Evolutionary conservation across 2,888 invertebrate species (phyloP).

Genomic region (Tenthredo notha): DNA sequence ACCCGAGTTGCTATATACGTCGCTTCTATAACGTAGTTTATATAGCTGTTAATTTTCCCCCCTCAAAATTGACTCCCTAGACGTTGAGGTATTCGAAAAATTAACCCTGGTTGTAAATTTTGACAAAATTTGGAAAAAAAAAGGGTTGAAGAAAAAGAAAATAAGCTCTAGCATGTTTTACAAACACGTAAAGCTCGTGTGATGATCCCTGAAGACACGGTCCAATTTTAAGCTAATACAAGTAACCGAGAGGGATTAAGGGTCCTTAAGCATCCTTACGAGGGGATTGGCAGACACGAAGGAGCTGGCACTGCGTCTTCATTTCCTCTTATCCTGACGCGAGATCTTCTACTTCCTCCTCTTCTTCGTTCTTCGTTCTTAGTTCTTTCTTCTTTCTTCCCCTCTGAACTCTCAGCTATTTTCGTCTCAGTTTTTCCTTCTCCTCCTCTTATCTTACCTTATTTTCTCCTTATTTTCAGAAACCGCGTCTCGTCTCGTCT

Average conservation of each 20-base stretch:
- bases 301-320: slow-evolving; percentile 46
- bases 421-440: background rate
- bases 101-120: background rate
- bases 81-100: background rate
- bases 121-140: too few relatives aligned
- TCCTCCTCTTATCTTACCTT: too few relatives aligned
- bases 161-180: background rate
- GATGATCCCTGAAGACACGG: background rate
- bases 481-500: background rate
- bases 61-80: too few relatives aligned
- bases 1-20: background rate
- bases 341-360: slow-evolving; percentile 24
- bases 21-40: background rate
- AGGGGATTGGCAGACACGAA: slow-evolving; percentile 41
- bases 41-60: background rate
- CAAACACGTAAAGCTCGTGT: background rate
- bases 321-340: slow-evolving; percentile 43
- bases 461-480: background rate
- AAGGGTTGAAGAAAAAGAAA: background rate
- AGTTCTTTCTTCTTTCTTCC: background rate
- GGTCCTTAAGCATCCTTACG: slow-evolving; percentile 41
- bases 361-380: background rate
- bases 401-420: background rate
- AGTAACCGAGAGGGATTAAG: slow-evolving; percentile 48
- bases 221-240: slow-evolving; percentile 40